Percentiles rank a stretch among this genome's conserved stretches.
These are phyloP conservation scores for Cylas formicarius DNA, from an alignment of 1,140 invertebrate species.

Conservation along the genomic window DNA sequence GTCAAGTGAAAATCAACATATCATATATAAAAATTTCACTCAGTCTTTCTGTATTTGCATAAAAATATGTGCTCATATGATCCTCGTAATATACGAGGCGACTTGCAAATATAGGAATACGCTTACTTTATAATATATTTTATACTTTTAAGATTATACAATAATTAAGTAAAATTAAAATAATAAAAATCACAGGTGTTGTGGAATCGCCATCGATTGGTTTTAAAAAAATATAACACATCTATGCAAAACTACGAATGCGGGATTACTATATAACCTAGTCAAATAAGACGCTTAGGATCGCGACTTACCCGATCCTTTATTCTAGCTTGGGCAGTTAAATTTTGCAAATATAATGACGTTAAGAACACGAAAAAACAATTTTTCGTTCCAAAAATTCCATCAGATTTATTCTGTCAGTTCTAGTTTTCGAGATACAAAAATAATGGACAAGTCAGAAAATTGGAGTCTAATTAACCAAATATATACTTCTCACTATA, in stretches of 20 bases:
- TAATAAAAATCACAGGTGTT: constrained; percentile 44
- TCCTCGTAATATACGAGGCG: constrained; percentile 40
- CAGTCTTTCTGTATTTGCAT: constrained; percentile 45
- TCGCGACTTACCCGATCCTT: too few relatives aligned
- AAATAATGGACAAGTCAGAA: too few relatives aligned
- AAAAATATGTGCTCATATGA: constrained; percentile 43
- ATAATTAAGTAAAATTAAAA: constrained; percentile 40
- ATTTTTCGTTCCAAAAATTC: too few relatives aligned
- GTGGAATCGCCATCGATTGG: constrained; percentile 41
- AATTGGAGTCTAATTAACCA: too few relatives aligned
- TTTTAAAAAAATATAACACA: constrained; percentile 40
- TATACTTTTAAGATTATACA: constrained; percentile 38
- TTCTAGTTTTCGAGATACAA: too few relatives aligned
- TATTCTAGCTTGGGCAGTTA: too few relatives aligned
- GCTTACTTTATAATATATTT: constrained; percentile 35
- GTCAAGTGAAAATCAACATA: constrained; percentile 43
- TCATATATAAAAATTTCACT: constrained; percentile 43
- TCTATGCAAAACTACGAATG: constrained; percentile 29
- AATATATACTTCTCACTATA: too few relatives aligned
- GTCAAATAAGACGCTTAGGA: constrained; percentile 15
- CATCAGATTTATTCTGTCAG: too few relatives aligned
- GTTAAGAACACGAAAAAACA: too few relatives aligned
- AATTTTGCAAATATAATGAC: too few relatives aligned
- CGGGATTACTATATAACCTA: constrained; percentile 14
- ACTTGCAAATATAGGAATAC: constrained; percentile 43